Evolutionary conservation across 2,888 invertebrate genomes (phyloP).

Genomic region (Boloria selene): DNA sequence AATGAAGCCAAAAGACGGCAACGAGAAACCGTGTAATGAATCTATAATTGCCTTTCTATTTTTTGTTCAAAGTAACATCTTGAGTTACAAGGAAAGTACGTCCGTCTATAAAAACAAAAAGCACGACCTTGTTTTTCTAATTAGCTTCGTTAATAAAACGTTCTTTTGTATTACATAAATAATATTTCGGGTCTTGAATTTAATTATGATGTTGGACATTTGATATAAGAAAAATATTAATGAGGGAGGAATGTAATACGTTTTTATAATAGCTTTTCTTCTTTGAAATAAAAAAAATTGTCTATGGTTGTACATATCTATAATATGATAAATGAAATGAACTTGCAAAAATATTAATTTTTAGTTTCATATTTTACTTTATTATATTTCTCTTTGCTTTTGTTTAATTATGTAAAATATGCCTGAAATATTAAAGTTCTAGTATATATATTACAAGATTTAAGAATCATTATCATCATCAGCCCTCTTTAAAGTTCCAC

Average conservation of each 20-base stretch:
- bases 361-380: too few species aligned
- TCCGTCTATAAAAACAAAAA: conserved; percentile 35
- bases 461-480: too few species aligned
- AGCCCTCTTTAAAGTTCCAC: too few species aligned
- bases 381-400: too few species aligned
- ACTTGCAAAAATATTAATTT: too few species aligned
- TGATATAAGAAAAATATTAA: conserved; percentile 16
- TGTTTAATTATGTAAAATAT: too few species aligned
- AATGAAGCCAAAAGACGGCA: conserved; percentile 22
- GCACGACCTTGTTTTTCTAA: conserved; percentile 35
- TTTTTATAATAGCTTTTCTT: background rate
- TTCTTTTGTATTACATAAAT: conserved; percentile 31
- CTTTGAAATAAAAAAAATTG: too few species aligned
- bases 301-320: too few species aligned
- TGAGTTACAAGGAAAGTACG: conserved; percentile 36
- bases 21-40: conserved; percentile 34
- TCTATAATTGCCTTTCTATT: conserved; percentile 39
- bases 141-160: conserved; percentile 39
- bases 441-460: too few species aligned
- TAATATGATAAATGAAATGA: too few species aligned
- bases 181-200: conserved; percentile 23
- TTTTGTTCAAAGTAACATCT: conserved; percentile 37
- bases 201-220: conserved; percentile 22
- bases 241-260: background rate
- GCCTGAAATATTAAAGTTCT: too few species aligned